Conservation (phyloP, 2,113 vertebrate species). For the Cathartes aura region DNA sequence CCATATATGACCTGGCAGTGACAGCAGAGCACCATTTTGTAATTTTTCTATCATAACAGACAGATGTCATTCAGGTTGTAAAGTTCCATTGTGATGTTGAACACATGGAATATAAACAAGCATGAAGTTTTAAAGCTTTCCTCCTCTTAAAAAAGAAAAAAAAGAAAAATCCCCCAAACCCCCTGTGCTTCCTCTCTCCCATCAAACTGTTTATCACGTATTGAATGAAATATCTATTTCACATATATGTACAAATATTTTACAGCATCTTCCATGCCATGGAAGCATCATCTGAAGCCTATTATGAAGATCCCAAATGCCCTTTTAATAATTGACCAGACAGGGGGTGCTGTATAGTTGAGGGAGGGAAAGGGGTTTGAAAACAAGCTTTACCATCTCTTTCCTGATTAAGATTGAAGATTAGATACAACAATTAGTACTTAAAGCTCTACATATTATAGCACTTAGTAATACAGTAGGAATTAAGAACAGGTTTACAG, state of each 20-base stretch:
- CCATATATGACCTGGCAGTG: background rate
- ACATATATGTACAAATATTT: background rate
- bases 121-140: background rate
- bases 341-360: background rate
- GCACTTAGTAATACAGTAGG: background rate
- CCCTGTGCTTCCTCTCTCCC: background rate
- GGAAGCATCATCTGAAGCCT: background rate
- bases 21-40: background rate
- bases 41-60: background rate
- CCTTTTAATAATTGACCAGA: background rate
- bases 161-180: background rate
- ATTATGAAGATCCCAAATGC: background rate
- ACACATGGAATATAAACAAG: background rate
- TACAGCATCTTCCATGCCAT: background rate
- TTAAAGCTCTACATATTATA: background rate
- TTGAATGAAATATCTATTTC: background rate
- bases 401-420: background rate
- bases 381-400: background rate
- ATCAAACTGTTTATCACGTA: background rate
- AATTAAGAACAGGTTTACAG: background rate
- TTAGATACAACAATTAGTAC: background rate
- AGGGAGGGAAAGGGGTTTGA: rapidly evolving
- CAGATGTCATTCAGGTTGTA: background rate
- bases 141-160: background rate
- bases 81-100: background rate